Evolutionary conservation across 2,113 vertebrate genomes (phyloP).

Genomic region (Bucco capensis): DNA sequence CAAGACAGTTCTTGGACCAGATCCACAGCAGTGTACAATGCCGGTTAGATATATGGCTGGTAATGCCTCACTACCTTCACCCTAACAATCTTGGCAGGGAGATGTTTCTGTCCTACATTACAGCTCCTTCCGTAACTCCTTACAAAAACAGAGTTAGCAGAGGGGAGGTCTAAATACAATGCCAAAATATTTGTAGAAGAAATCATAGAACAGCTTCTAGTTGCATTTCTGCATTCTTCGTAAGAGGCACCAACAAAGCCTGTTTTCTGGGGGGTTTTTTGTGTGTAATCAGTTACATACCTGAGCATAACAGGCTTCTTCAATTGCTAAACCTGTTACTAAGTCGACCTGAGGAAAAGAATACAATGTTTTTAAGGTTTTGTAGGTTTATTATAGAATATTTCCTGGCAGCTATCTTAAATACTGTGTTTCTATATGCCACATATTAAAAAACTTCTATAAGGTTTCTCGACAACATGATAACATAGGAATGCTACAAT

Average conservation of each 20-base stretch:
- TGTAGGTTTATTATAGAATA: background rate
- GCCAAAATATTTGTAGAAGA: background rate
- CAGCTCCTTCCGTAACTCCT: background rate
- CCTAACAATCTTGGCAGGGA: background rate
- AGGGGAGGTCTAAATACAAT: background rate
- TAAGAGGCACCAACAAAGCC: background rate
- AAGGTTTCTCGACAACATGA: background rate
- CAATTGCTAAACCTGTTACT: slow-evolving; percentile 92
- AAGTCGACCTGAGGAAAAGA: slow-evolving; percentile 87
- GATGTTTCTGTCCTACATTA: background rate
- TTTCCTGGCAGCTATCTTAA: background rate
- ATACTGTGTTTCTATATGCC: background rate
- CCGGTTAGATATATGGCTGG: background rate
- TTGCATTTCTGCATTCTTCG: background rate
- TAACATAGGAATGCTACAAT: background rate
- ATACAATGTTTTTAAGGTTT: background rate
- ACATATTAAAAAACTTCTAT: background rate
- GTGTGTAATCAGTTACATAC: slow-evolving; percentile 66
- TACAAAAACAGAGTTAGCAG: background rate
- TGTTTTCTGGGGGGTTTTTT: background rate
- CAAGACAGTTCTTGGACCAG: background rate
- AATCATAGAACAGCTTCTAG: background rate
- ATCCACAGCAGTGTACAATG: background rate
- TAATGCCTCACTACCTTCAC: background rate
- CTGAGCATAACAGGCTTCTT: slow-evolving; percentile 98